A percentile compares a stretch with the other conserved stretches of the same genome.
These are phyloP conservation scores for Acipenser oxyrinchus DNA, from an alignment of 2,797 vertebrate genomes.

Conservation along the genomic window DNA sequence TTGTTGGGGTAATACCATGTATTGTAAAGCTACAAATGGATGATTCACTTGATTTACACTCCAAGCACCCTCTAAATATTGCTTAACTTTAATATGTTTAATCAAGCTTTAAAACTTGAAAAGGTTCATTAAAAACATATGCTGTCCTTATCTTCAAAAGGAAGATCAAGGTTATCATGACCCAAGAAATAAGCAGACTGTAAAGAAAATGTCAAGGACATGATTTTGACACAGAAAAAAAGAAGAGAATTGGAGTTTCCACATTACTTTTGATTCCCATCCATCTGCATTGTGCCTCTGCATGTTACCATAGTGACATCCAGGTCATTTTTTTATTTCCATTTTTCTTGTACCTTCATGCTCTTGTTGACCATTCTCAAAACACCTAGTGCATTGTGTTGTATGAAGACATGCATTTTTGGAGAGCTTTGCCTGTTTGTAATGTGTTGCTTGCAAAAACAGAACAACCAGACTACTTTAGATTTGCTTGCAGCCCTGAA, in stretches of 20 bases:
- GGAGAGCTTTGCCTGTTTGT: conserved; percentile 47
- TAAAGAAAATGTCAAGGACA: background rate
- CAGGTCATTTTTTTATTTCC: conserved; percentile 41
- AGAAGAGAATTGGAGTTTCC: no score
- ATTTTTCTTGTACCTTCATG: conserved; percentile 50
- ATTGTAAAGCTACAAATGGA: no score
- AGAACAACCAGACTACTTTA: conserved; percentile 53
- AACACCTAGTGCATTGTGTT: conserved; percentile 54
- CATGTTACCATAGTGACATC: conserved; percentile 40
- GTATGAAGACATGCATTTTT: conserved; percentile 48
- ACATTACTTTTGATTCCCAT: conserved; percentile 44
- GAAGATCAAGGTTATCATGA: background rate
- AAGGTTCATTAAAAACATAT: no score
- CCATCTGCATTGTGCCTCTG: conserved; percentile 46
- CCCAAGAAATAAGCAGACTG: background rate
- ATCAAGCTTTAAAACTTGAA: no score
- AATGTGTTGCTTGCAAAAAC: conserved; percentile 40
- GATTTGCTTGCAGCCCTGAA: conserved; percentile 80
- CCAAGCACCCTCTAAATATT: no score
- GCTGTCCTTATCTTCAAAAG: background rate
- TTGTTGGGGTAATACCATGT: no score
- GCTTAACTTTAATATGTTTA: no score
- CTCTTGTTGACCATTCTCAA: conserved; percentile 46
- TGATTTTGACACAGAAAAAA: no score
- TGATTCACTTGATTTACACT: no score